These are phyloP conservation scores for Chloebia gouldiae DNA, from an alignment of 2,113 vertebrate genomes.

Conservation along the genomic window DNA sequence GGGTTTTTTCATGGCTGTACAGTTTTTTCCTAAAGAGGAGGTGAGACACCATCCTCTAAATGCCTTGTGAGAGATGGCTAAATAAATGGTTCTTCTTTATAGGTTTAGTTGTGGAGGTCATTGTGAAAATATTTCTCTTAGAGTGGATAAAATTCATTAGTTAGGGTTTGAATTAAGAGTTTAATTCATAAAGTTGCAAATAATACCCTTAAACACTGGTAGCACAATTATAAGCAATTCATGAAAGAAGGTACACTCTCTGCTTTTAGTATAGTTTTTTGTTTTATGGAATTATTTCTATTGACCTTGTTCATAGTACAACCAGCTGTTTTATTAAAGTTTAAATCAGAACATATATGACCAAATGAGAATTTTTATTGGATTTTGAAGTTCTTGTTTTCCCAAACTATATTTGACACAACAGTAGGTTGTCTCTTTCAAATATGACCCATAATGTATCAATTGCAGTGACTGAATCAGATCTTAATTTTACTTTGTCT, in stretches of 20 bases:
- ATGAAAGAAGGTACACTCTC: not conserved
- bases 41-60: not conserved
- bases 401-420: not conserved
- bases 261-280: fast-evolving
- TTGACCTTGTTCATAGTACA: not conserved
- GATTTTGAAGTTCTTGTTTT: not conserved
- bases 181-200: not conserved
- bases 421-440: not conserved
- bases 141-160: not conserved
- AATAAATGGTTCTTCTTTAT: not conserved
- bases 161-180: not conserved
- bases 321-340: not conserved
- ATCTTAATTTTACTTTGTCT: not conserved
- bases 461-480: not conserved
- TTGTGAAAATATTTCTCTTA: not conserved
- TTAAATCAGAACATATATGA: not conserved
- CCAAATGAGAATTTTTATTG: not conserved
- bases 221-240: not conserved
- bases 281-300: not conserved
- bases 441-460: not conserved
- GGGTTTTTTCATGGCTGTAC: fast-evolving
- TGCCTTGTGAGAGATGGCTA: not conserved
- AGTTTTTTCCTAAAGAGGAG: not conserved
- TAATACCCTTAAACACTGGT: not conserved
- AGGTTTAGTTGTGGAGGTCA: not conserved